These are phyloP conservation scores for Scaptomyza parva DNA, from an alignment of 2,888 invertebrate genomes.

Conservation along the genomic window DNA sequence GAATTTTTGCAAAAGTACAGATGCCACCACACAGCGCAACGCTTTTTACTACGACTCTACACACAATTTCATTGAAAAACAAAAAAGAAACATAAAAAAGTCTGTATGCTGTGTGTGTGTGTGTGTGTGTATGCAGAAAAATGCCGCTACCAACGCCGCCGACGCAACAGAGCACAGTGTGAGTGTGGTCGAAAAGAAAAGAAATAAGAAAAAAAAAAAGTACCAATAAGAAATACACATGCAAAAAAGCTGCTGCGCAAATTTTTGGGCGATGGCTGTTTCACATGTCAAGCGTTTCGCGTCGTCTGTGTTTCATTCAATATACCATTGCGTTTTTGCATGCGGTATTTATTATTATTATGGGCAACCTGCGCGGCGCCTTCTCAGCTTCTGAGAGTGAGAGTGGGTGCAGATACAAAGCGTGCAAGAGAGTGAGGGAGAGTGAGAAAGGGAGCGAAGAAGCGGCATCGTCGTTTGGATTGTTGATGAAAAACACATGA, in stretches of 20 bases:
- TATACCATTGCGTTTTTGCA: slow-evolving; percentile 58
- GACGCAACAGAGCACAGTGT: slow-evolving; percentile 22
- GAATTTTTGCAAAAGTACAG: slow-evolving; percentile 71
- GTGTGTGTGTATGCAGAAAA: slow-evolving; percentile 45
- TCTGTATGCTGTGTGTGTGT: slow-evolving; percentile 36
- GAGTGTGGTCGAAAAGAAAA: slow-evolving; percentile 27
- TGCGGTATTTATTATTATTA: slow-evolving; percentile 59
- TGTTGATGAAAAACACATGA: slow-evolving; percentile 81
- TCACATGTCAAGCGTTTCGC: slow-evolving; percentile 49
- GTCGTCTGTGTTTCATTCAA: slow-evolving; percentile 44
- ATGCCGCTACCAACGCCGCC: slow-evolving; percentile 50
- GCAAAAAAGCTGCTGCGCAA: slow-evolving; percentile 76
- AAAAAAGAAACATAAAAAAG: slow-evolving; percentile 15
- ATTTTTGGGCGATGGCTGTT: slow-evolving; percentile 78
- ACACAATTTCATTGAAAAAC: slow-evolving; percentile 73
- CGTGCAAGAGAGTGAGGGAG: slow-evolving; percentile 3
- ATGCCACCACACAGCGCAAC: slow-evolving; percentile 71
- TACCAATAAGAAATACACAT: slow-evolving; percentile 47
- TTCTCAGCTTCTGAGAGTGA: slow-evolving; percentile 33
- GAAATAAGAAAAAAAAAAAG: slow-evolving; percentile 30
- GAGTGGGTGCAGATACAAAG: slow-evolving; percentile 48
- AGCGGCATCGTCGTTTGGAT: slow-evolving; percentile 23
- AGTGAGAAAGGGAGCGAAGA: slow-evolving; percentile 2
- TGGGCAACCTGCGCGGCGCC: slow-evolving; percentile 64
- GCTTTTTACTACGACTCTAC: slow-evolving; percentile 70